Percentiles rank a stretch among this genome's conserved stretches.
These are phyloP conservation scores for Zelostemma sp. DNA, from an alignment of 1,140 invertebrate species.

Conservation along the genomic window DNA sequence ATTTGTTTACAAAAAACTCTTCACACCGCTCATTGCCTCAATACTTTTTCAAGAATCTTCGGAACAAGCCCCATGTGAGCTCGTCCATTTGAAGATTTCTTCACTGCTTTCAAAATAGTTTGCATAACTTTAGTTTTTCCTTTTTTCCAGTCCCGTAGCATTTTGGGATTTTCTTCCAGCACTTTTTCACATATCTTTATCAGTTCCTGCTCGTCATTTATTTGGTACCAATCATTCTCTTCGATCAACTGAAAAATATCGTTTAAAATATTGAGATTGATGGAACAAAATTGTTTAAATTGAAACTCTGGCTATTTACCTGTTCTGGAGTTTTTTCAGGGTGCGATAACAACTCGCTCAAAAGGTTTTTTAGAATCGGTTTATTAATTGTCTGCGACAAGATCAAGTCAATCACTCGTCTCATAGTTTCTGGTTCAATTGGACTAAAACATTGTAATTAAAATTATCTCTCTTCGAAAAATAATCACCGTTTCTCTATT, in stretches of 20 bases:
- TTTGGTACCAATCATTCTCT: conserved; percentile 75
- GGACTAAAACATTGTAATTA: conserved; percentile 56
- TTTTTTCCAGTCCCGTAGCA: conserved; percentile 75
- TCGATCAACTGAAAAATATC: conserved; percentile 71
- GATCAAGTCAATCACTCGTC: conserved; percentile 74
- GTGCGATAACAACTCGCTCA: conserved; percentile 71
- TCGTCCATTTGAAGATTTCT: conserved; percentile 72
- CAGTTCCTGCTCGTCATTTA: conserved; percentile 75
- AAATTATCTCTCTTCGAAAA: conserved; percentile 23
- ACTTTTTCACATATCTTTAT: conserved; percentile 74
- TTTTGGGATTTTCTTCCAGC: conserved; percentile 77
- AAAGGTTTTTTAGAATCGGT: conserved; percentile 69
- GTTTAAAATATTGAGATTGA: conserved; percentile 31
- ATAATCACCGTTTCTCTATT: conserved; percentile 17
- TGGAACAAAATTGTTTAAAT: conserved; percentile 1
- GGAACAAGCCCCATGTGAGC: conserved; percentile 76
- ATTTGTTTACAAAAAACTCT: no score
- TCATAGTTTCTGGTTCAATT: conserved; percentile 68
- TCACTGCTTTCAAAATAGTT: conserved; percentile 74
- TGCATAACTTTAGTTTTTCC: conserved; percentile 80
- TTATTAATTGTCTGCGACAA: conserved; percentile 75
- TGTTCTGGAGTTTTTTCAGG: conserved; percentile 59
- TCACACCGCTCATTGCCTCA: no score
- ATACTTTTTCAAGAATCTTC: conserved; percentile 74
- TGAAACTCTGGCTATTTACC: conserved; percentile 53